Evolutionary conservation across 2,797 vertebrate genomes (phyloP), one percentile per base, ranked within the genome.

Genomic region (Acanthiza pusilla): DNA sequence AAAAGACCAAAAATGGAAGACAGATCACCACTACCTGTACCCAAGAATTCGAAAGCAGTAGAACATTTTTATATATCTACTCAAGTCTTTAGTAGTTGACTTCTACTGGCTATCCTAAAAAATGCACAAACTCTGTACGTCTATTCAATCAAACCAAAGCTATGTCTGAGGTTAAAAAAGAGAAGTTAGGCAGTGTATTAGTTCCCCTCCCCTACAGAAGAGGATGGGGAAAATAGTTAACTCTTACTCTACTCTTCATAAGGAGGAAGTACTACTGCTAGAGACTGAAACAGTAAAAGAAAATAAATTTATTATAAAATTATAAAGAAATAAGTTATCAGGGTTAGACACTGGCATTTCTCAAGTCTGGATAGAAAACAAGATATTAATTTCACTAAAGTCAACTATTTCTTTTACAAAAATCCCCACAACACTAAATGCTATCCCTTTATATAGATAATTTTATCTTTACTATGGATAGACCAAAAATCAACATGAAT

Each of bases 61-160:
- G 77, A 77, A 62, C 23, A 42, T 18, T 66, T 62, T 54, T 45
- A 67, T 20, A 77, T 11, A 74, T 43, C 36, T 62, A 32, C 22
- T 87, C 26, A 45, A 62, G 62, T 25, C 30, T 51, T 51, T 18
- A 63, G 48, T 10, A 87, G 10, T 5, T 67, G 40, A 71, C 16
- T 92, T 72, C 32, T 9, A 79, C 5, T 2, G 17, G n/a, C 30
- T 79, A 65, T n/a, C 45, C 38, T 60, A 38, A 22, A 71, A 89
- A 17, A 30, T 17, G 15, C 2, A 3, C 29, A 61, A 50, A 87
- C 47, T 10, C 43, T 14, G 0, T 4, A 58, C 16, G 3, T 36
- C 23, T 22, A 17, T 5, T 47, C 25, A 85, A 54, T 63, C 16
- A 67, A 84, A 73, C 9, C 34, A 79, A 72, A 63, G 10, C 53